A percentile compares a stretch with the other conserved stretches of the same genome.
Conservation (phyloP, 2,113 vertebrate species). For the Candoia aspera region DNA sequence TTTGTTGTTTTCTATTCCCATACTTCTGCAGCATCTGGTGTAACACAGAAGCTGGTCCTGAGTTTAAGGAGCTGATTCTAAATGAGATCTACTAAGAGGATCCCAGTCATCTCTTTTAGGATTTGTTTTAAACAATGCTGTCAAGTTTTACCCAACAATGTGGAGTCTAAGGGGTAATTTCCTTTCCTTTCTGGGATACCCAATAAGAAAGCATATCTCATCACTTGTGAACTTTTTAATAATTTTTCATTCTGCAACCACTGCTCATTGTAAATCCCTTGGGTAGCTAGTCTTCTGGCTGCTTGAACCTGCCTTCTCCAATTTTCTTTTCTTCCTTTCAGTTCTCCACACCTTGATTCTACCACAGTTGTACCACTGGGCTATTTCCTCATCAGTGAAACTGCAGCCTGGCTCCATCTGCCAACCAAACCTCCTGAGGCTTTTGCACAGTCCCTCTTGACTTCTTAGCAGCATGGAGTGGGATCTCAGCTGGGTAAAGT, state of each 20-base stretch:
- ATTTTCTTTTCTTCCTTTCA: not conserved
- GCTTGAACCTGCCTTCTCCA: not conserved
- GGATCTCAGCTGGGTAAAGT: not conserved
- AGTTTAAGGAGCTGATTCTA: not conserved
- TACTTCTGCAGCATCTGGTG: not conserved
- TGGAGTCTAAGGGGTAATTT: not conserved
- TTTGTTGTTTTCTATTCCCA: not conserved
- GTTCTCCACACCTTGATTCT: not conserved
- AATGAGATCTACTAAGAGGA: not conserved
- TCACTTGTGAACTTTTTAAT: not conserved
- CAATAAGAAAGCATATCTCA: not conserved
- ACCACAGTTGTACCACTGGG: not conserved
- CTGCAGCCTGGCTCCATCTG: not conserved
- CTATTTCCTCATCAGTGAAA: not conserved
- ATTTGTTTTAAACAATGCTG: not conserved
- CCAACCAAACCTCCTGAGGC: not conserved
- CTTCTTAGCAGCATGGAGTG: not conserved
- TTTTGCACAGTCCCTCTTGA: not conserved
- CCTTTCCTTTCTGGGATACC: not conserved
- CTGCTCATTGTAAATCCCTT: not conserved
- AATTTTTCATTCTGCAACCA: not conserved
- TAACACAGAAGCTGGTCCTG: not conserved
- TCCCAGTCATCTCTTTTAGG: not conserved
- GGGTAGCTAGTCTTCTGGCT: not conserved
- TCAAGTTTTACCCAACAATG: not conserved